Percentiles rank a stretch among this genome's conserved stretches.
These are phyloP conservation scores for Micromesistius poutassou DNA, from an alignment of 2,797 vertebrate genomes.

Conservation along the genomic window DNA sequence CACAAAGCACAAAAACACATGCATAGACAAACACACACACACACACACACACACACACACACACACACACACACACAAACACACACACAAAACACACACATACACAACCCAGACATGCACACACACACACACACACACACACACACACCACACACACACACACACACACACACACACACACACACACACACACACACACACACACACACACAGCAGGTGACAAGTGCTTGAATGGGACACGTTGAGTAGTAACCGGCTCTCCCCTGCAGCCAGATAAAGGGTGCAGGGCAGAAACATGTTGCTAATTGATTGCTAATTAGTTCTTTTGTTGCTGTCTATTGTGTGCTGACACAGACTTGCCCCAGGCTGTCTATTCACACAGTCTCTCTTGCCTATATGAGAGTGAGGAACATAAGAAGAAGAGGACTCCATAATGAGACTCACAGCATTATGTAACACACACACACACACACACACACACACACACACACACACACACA, in stretches of 20 bases:
- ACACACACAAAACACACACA: neutral
- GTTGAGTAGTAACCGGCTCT: constrained; percentile 80
- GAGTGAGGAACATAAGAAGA: constrained; percentile 27
- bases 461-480: constrained; percentile 7
- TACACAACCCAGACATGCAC: no score
- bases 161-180: neutral
- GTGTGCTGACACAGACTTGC: constrained; percentile 66
- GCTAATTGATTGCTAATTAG: constrained; percentile 92
- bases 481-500: neutral
- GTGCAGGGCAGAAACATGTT: constrained; percentile 80
- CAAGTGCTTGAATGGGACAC: constrained; percentile 55
- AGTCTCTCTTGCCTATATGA: constrained; percentile 23
- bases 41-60: constrained; percentile 15
- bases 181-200: constrained; percentile 40
- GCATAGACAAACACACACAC: constrained; percentile 8
- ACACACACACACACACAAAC: neutral
- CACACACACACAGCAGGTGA: constrained; percentile 66
- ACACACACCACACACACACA: neutral
- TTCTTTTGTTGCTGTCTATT: constrained; percentile 70
- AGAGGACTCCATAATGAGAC: constrained; percentile 44
- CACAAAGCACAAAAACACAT: neutral
- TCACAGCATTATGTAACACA: constrained; percentile 20
- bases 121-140: no score
- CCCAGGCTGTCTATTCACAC: constrained; percentile 59
- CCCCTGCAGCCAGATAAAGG: constrained; percentile 77